Conservation (phyloP, 2,888 invertebrate genomes). For the Sphaeridia pumilis region DNA sequence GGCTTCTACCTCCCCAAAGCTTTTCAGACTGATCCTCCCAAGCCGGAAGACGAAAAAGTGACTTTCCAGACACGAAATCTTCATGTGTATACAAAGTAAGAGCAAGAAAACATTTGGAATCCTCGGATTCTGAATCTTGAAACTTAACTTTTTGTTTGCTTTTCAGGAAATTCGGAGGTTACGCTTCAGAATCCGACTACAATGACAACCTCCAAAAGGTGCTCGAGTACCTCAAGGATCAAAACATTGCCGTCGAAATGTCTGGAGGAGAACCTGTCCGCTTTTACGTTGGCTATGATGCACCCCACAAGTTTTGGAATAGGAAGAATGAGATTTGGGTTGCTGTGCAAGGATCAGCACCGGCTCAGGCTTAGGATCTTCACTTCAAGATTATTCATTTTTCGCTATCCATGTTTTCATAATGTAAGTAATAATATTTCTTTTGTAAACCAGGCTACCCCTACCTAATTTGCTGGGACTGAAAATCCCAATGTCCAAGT, state of each 20-base stretch:
- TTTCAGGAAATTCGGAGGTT: conserved; percentile 6
- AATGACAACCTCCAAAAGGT: background rate
- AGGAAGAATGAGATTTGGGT: background rate
- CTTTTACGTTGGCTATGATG: background rate
- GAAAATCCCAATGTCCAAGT: no score
- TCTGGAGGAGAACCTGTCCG: background rate
- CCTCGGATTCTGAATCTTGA: background rate
- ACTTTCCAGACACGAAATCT: conserved; percentile 12
- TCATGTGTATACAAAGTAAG: conserved; percentile 18
- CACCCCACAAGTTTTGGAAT: background rate
- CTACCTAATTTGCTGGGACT: no score
- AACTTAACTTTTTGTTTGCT: background rate
- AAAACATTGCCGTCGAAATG: background rate
- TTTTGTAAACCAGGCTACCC: no score
- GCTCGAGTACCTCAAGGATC: background rate
- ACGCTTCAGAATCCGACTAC: conserved; percentile 1
- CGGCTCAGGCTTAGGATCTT: no score
- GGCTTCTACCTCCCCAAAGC: conserved; percentile 22
- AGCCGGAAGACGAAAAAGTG: conserved; percentile 15
- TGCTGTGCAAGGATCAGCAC: no score
- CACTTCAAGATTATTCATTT: no score
- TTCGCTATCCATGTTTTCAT: no score
- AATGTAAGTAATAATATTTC: no score
- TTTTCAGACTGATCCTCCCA: conserved; percentile 20
- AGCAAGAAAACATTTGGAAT: background rate